Conservation (phyloP, 2,113 vertebrate genomes). For the Corythornis madagascariensis region DNA sequence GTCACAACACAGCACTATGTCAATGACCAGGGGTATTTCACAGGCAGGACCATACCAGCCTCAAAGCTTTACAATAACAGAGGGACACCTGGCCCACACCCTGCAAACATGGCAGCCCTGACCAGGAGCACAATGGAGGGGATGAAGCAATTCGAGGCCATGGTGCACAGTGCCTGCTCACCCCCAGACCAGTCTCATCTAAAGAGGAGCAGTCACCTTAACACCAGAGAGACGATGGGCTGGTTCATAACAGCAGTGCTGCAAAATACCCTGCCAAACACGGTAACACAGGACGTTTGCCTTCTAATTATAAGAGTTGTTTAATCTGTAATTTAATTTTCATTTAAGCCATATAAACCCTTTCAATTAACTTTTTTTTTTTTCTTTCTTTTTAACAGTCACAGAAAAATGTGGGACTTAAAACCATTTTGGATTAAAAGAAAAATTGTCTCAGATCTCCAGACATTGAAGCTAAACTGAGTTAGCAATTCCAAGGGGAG, state of each 20-base stretch:
- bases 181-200: background rate
- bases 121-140: background rate
- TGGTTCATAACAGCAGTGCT: background rate
- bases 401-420: background rate
- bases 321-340: constrained; percentile 2
- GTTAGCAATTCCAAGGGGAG: background rate
- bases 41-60: background rate
- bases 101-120: fast-evolving
- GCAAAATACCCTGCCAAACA: background rate
- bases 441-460: background rate
- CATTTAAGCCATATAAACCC: background rate
- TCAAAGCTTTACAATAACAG: background rate
- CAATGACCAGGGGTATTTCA: fast-evolving
- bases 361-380: background rate
- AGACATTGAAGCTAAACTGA: background rate
- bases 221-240: fast-evolving
- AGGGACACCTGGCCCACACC: background rate
- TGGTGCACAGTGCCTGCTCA: background rate
- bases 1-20: background rate
- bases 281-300: background rate
- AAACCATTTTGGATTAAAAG: background rate
- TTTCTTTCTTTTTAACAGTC: background rate
- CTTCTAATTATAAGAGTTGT: background rate
- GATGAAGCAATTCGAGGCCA: background rate
- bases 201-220: background rate